Evolutionary conservation across 2,797 vertebrate genomes (phyloP).

Genomic region (Sebastes elongatus): DNA sequence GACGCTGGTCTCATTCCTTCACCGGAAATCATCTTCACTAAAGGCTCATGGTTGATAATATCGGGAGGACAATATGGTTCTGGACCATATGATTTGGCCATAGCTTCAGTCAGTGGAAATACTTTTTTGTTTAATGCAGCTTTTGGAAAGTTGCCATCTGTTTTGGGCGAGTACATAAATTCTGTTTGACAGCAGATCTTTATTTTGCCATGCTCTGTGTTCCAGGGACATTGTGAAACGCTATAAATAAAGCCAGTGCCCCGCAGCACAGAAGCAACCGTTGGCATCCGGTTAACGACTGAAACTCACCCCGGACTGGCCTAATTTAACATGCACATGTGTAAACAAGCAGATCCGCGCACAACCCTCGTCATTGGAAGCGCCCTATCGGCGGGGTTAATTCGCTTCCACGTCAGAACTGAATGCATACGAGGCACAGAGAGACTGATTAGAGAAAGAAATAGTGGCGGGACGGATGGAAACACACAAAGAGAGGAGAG

Average conservation of each 20-base stretch:
- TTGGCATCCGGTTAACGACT: conserved; percentile 43
- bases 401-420: neutral
- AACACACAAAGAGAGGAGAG: neutral
- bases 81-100: neutral
- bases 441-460: neutral
- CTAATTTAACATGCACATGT: conserved; percentile 36
- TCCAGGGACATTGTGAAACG: conserved; percentile 33
- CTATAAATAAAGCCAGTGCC: conserved; percentile 64
- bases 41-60: neutral
- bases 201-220: conserved; percentile 30
- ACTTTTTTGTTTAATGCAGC: conserved; percentile 1
- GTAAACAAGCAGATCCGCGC: neutral
- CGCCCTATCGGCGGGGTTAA: neutral
- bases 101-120: neutral
- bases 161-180: conserved; percentile 23
- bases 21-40: neutral
- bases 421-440: neutral
- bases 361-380: neutral
- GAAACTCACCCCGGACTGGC: conserved; percentile 29
- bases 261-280: conserved; percentile 31
- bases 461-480: conserved; percentile 12
- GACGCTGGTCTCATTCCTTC: neutral
- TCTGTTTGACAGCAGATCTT: conserved; percentile 42
- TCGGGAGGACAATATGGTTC: neutral
- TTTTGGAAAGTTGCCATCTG: conserved; percentile 32